These are phyloP conservation scores for Chesias legatella DNA, from an alignment of 2,888 invertebrate species.

Conservation along the genomic window DNA sequence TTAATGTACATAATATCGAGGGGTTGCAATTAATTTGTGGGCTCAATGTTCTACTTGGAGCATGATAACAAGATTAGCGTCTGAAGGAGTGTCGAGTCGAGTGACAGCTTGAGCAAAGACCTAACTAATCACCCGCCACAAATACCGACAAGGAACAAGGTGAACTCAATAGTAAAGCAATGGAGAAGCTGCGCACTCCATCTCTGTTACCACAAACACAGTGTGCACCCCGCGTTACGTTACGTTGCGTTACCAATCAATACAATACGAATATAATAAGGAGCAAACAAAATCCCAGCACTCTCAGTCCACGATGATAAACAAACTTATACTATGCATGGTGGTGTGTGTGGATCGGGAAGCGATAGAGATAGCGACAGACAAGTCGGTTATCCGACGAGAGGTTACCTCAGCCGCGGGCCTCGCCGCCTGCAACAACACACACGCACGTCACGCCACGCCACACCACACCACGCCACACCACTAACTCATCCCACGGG, in stretches of 20 bases:
- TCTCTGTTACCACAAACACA: constrained; percentile 40
- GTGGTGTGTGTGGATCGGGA: constrained; percentile 73
- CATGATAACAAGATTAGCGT: constrained; percentile 61
- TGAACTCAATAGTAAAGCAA: constrained; percentile 64
- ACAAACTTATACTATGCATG: constrained; percentile 67
- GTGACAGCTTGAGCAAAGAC: constrained; percentile 63
- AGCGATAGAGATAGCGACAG: constrained; percentile 75
- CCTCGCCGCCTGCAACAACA: constrained; percentile 86
- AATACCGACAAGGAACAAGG: constrained; percentile 60
- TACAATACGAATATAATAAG: constrained; percentile 63
- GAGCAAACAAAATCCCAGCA: constrained; percentile 77
- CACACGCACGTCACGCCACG: constrained; percentile 54
- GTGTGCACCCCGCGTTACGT: constrained; percentile 55
- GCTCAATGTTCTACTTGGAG: constrained; percentile 76
- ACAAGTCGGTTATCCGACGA: constrained; percentile 59
- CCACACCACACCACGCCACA: too few relatives aligned
- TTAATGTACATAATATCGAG: constrained; percentile 53
- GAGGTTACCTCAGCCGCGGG: constrained; percentile 84
- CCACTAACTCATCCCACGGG: too few relatives aligned
- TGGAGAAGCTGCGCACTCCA: constrained; percentile 39
- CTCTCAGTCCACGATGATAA: constrained; percentile 72
- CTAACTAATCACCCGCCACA: constrained; percentile 70
- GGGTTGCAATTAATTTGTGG: constrained; percentile 63
- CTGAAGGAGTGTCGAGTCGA: constrained; percentile 56
- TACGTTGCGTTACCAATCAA: constrained; percentile 66